Evolutionary conservation across 2,888 invertebrate species (phyloP).

Genomic region (Caenorhabditis japonica): DNA sequence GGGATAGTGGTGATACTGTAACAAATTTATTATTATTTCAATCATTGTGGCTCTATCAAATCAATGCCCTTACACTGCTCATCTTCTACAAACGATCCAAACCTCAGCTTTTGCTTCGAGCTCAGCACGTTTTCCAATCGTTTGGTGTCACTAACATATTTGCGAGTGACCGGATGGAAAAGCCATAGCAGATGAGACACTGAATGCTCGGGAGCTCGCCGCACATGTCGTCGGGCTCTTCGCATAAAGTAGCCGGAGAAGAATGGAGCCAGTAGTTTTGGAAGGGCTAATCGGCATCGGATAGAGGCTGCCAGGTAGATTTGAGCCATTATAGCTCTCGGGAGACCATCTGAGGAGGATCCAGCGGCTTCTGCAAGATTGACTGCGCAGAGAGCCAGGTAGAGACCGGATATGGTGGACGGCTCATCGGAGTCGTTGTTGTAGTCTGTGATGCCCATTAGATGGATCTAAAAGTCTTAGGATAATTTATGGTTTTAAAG

Average conservation of each 20-base stretch:
- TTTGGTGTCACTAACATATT: conserved; percentile 61
- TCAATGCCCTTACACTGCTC: conserved; percentile 20
- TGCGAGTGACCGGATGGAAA: conserved; percentile 70
- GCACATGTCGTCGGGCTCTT: conserved; percentile 69
- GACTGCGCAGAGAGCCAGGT: conserved; percentile 73
- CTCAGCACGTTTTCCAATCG: conserved; percentile 39
- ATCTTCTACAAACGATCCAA: conserved; percentile 47
- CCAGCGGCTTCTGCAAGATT: conserved; percentile 76
- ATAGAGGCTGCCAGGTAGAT: conserved; percentile 62
- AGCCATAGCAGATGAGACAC: conserved; percentile 66
- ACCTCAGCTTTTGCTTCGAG: conserved; percentile 22
- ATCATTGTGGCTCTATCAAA: neutral
- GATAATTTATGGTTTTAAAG: too few species aligned
- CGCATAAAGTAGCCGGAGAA: conserved; percentile 71
- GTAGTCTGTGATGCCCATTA: conserved; percentile 65
- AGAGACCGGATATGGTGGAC: conserved; percentile 61
- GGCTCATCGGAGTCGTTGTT: conserved; percentile 35
- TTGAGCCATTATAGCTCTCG: conserved; percentile 59
- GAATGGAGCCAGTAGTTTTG: conserved; percentile 63
- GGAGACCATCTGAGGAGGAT: conserved; percentile 60
- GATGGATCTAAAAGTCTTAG: conserved; percentile 64
- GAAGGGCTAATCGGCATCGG: conserved; percentile 64
- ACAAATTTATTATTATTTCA: too few species aligned
- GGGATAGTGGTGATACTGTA: conserved; percentile 68
- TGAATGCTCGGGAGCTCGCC: conserved; percentile 57